These are phyloP conservation scores for Ophioninae sp. DNA, from an alignment of 2,888 invertebrate species.

Conservation along the genomic window DNA sequence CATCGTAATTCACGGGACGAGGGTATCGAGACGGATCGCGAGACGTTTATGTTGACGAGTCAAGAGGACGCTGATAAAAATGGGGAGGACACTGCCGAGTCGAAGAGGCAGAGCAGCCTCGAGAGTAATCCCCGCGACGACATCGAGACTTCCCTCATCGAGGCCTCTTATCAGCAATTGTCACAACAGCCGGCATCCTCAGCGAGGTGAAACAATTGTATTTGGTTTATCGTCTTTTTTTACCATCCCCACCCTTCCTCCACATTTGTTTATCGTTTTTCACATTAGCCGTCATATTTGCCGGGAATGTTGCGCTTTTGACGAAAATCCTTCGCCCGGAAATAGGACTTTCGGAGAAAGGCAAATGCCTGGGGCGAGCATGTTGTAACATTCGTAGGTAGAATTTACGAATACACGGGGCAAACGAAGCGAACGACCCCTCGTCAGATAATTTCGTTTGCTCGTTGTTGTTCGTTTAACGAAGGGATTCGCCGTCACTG, in stretches of 20 bases:
- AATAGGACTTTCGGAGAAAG: too few species aligned
- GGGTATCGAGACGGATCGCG: conserved; percentile 74
- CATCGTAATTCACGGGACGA: conserved; percentile 70
- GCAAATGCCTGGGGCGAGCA: background rate
- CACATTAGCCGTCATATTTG: background rate
- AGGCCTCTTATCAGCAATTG: conserved; percentile 67
- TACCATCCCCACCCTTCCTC: too few species aligned
- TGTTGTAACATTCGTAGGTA: conserved; percentile 52
- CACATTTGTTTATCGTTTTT: background rate
- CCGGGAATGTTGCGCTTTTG: too few species aligned
- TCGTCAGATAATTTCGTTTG: conserved; percentile 56
- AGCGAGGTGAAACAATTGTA: conserved; percentile 70
- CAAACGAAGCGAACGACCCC: conserved; percentile 37
- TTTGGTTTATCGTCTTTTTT: background rate
- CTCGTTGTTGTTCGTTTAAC: conserved; percentile 27
- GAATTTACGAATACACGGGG: conserved; percentile 11
- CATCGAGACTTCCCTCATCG: conserved; percentile 69
- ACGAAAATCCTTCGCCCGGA: too few species aligned
- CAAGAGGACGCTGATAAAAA: conserved; percentile 74
- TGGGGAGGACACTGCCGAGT: conserved; percentile 71
- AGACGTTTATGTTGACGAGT: conserved; percentile 73
- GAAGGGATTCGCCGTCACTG: conserved; percentile 54
- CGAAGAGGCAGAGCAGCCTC: conserved; percentile 73
- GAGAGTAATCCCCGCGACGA: conserved; percentile 74
- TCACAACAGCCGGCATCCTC: conserved; percentile 63